Base-by-base conservation (phyloP, 2,888 invertebrate genomes). In the Cheilosia impressa region DNA sequence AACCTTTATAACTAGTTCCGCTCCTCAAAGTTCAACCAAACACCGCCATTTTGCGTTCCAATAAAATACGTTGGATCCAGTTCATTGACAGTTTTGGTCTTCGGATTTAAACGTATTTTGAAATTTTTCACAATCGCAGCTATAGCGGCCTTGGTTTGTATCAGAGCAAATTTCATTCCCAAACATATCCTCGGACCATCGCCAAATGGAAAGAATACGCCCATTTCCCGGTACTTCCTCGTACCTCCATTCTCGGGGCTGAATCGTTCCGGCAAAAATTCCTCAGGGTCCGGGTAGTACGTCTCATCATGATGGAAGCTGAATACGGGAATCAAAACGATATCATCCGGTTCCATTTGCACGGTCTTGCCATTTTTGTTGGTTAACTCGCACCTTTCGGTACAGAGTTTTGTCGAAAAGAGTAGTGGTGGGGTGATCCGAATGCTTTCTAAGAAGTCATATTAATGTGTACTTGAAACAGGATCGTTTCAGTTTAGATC, bases 151-250 rank as follows among this genome's bases (percentile, higher is more conserved):
- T 91, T 91, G n/a, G 89, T 87, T 62, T 91, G 89, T 1, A 88
- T 87, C 60, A 91, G 73, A 1, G 90, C 91, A 85, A 92, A 88
- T 0, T 89, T 89, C 79, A 90, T 90, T 10, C 89, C 92, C 62
- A 92, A 89, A 77, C 92, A 92, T 22, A 89, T 90, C 15, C 92
- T 88, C 0, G 92, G 92, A 2, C 92, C 92, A 87, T 92, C 90
- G n/a, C 92, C 91, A 62, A 92, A 92, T 45, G 91, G 91, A 15
- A 90, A 79, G 77, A 91, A 92, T 1, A 89, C 89, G 57, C 92
- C 92, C 88, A 89, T 83, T 62, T 91, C 90, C n/a, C 89, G 89
- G 72, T 88, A 90, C 2, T 88, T 87, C 79, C 90, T 91, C 0
- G 88, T 62, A 3, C 90, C 90, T n/a, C 90, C 90, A 75, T 91